Evolutionary conservation across 1,140 invertebrate genomes (phyloP), one percentile per base, ranked within the genome.

Genomic region (Drosophila kohkoa): DNA sequence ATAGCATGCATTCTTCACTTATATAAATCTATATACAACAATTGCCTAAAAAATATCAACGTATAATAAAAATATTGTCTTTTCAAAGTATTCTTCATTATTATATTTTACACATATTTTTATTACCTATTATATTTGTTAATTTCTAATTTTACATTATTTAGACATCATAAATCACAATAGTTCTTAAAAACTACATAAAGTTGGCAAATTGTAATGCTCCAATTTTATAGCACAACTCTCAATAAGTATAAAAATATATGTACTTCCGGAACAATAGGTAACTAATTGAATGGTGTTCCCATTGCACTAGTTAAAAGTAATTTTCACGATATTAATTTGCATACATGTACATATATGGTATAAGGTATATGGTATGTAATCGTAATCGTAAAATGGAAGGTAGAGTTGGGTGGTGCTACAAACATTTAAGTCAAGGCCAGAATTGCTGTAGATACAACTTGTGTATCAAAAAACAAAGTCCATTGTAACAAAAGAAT

Each of bases 401-500:
- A 32, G 20, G 49, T 48, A 46, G 15, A 30, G 59, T 46, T 63
- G 59, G 49, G 41, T 38, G 51, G 51, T 52, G 38, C 25, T 32
- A 35, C 49, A 63, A 43, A 43, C 57, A 46, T 38, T 64, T 16
- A 30, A 71, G 28, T 38, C 68, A 71, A 71, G 68, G 68, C 43
- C 62, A 35, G 5, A 25, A n/a, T 32, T 20, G 48, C 46, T 35
- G 35, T 43, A 43, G 58, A 62, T 63, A 38, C 8, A 43, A 25
- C 3, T 25, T 43, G 41, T n/a, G 5, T 43, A 13, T 63, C 20
- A 25, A 16, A 54, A 52, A 43, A 46, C 58, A 43, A 71, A 63
- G 62, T 71, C 68, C 41, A 64, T 30, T 28, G 58, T 41, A 28
- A 68, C 55, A 68, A 68, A 59, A 59, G 65, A 68, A 59, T 41